Conservation (phyloP, 2,797 vertebrate genomes). For the Aphelocoma californica region DNA sequence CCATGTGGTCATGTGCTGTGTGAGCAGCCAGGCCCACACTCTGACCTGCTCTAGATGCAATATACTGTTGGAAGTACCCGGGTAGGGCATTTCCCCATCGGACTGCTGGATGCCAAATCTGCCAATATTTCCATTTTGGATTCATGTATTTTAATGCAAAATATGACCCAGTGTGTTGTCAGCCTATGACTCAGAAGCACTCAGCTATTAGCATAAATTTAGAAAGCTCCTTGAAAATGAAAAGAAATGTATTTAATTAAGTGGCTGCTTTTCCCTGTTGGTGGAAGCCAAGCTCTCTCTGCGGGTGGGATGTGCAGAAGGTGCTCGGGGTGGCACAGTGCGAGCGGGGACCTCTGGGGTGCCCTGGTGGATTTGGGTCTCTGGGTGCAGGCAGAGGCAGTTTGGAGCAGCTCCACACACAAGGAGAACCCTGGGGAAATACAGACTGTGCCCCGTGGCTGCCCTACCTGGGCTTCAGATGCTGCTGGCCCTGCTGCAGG, state of each 20-base stretch:
- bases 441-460: accelerated
- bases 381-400: neutral
- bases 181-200: neutral
- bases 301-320: neutral
- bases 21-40: slow-evolving; percentile 2
- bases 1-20: neutral
- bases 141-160: slow-evolving; percentile 3
- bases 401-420: accelerated
- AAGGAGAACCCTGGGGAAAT: neutral
- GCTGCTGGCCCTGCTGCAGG: neutral
- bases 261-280: neutral
- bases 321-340: accelerated
- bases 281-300: neutral
- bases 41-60: neutral
- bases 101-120: neutral
- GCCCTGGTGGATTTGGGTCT: accelerated
- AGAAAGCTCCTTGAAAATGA: neutral
- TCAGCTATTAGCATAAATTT: neutral
- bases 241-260: neutral
- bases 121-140: neutral
- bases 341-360: accelerated
- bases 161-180: neutral
- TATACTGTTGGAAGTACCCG: neutral
- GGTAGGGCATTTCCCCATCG: neutral
- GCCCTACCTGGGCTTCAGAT: accelerated